phyloP scores from a whole-genome alignment of 2,113 vertebrate species.

The Cebidichthys violaceus region DNA sequence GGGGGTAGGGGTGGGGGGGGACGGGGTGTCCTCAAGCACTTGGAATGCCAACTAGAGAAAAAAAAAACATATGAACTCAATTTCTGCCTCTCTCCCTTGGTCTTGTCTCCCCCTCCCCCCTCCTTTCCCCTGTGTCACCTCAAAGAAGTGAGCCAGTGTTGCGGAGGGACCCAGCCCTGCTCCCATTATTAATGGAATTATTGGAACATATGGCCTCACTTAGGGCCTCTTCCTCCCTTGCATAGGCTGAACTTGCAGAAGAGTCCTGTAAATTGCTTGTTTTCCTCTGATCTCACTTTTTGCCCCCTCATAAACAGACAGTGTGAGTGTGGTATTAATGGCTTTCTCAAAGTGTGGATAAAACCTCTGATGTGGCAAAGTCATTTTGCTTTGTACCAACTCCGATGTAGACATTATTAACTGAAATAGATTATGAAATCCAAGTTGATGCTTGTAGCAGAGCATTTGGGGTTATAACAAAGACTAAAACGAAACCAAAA shows the following conservation, averaged over 20 bases:
- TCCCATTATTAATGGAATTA: constrained; percentile 82
- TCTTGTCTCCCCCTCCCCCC: constrained; percentile 40
- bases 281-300: constrained; percentile 64
- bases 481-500: constrained; percentile 22
- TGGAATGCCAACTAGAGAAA: constrained; percentile 59
- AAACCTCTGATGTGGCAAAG: constrained; percentile 25
- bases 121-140: constrained; percentile 79
- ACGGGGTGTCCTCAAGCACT: constrained; percentile 37
- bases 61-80: constrained; percentile 85
- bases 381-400: background rate
- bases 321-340: constrained; percentile 4
- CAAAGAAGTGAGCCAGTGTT: constrained; percentile 79
- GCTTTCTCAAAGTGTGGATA: background rate
- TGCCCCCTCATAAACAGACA: constrained; percentile 44
- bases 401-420: constrained; percentile 18
- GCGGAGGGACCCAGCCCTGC: constrained; percentile 70
- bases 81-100: constrained; percentile 68
- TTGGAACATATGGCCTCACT: constrained; percentile 84
- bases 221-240: constrained; percentile 68
- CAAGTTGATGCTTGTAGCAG: background rate
- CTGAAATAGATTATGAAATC: constrained; percentile 37
- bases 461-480: constrained; percentile 1
- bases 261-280: constrained; percentile 74
- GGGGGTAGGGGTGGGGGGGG: background rate
- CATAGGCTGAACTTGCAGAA: constrained; percentile 47